Base-by-base conservation (phyloP, 2,113 vertebrate species). In the Caretta caretta region DNA sequence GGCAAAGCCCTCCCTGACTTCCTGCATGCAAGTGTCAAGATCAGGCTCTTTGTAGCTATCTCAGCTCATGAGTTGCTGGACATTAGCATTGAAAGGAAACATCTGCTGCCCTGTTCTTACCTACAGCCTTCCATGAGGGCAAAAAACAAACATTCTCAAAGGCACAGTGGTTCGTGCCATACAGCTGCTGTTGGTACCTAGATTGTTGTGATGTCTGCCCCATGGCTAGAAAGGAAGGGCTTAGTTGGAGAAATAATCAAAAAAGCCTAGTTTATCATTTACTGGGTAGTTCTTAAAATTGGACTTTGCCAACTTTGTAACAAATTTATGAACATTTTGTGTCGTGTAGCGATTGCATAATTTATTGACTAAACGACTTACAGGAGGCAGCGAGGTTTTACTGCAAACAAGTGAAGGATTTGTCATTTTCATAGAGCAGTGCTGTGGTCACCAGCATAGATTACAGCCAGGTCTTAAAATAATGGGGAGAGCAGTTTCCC, bases 161-260 rank as follows among this genome's bases (percentile, higher is more conserved):
- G 78, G 29, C 6, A 57, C 17, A 91, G 14, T 3, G 53, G 49
- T 91, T 83, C 17, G 19, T 83, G 48, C 82, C 38, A 11, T 17
- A 4, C 4, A 31, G 10, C 53, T 95, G 25, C 8, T 88, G 19
- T 85, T 88, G 83, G 46, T 85, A 51, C 31, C n/a, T 6, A 81
- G 14, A 22, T 56, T 17, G 84, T 88, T 93, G 78, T 79, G 22
- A 25, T 92, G 12, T 80, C 38, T 83, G 86, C 20, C 42, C 79
- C 35, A 69, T 10, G 48, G 49, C 38, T 17, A 92, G 57, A 42
- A 93, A 85, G 42, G 7, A 92, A 91, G 22, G 48, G 11, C 51
- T 92, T 95, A 94, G 90, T 16, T 83, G 81, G 25, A 83, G 3
- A 91, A 95, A 88, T 78, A 78, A 93, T 88, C 35, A 91, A 80